Evolutionary conservation across 1,140 invertebrate species (phyloP).

Genomic region (Drosophila obscura): DNA sequence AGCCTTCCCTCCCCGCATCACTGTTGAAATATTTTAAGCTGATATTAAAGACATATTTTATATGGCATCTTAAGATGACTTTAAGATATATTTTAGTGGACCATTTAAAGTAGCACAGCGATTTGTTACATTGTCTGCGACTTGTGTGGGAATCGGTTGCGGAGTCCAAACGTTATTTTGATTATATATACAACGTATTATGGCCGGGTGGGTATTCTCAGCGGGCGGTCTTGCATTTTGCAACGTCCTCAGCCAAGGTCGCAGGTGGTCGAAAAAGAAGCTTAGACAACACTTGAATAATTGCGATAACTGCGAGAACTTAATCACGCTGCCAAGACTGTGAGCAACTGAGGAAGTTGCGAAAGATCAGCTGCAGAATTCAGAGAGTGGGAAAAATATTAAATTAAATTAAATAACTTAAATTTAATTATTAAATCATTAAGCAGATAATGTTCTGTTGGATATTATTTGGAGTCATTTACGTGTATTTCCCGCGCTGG

Average conservation of each 20-base stretch:
- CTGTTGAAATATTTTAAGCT: slow-evolving; percentile 56
- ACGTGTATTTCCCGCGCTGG: no score
- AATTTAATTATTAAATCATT: no score
- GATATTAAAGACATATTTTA: slow-evolving; percentile 69
- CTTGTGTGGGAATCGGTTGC: slow-evolving; percentile 43
- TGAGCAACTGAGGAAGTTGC: no score
- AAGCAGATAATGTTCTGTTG: no score
- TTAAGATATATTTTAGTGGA: slow-evolving; percentile 66
- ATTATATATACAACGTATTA: neutral
- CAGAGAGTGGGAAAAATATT: no score
- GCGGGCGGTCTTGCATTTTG: slow-evolving; percentile 37
- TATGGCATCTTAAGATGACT: slow-evolving; percentile 62
- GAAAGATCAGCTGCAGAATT: no score
- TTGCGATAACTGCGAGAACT: no score
- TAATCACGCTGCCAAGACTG: no score
- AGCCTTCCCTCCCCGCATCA: neutral
- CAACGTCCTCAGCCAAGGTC: neutral
- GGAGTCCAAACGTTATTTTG: slow-evolving; percentile 1
- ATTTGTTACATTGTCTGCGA: slow-evolving; percentile 60
- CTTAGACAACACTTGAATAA: no score
- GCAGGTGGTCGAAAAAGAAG: no score
- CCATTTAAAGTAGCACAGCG: slow-evolving; percentile 73
- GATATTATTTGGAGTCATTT: no score
- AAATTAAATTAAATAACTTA: no score
- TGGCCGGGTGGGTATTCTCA: neutral